A percentile compares a stretch with the other conserved stretches of the same genome.
Evolutionary conservation across 2,888 invertebrate species (phyloP).

Genomic region (Melikaiella ostensackeni): DNA sequence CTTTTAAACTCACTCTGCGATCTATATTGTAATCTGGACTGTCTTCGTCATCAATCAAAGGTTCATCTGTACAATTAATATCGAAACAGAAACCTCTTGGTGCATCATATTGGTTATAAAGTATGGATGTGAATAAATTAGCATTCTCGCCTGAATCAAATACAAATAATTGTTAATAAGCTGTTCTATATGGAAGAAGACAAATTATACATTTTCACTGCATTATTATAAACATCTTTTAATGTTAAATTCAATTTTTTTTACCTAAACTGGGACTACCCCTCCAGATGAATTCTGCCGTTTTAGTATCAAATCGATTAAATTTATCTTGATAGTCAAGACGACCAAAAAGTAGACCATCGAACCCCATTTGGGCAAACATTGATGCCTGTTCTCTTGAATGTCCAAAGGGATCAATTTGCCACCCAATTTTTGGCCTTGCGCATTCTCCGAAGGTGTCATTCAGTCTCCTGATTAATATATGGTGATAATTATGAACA

Average conservation of each 20-base stretch:
- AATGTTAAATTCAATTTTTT: neutral
- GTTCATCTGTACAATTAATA: conserved; percentile 88
- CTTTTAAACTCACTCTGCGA: conserved; percentile 80
- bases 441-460: conserved; percentile 36
- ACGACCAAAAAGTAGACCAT: conserved; percentile 91
- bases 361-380: conserved; percentile 88
- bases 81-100: conserved; percentile 97
- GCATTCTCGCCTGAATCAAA: conserved; percentile 79
- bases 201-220: no score
- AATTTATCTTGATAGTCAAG: conserved; percentile 92
- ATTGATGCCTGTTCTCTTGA: conserved; percentile 91
- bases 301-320: conserved; percentile 80
- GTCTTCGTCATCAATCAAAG: conserved; percentile 89
- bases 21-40: conserved; percentile 92
- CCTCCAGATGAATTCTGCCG: conserved; percentile 92
- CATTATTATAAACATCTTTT: no score
- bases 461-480: conserved; percentile 3
- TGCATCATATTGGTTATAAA: conserved; percentile 90
- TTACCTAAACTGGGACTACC: conserved; percentile 85
- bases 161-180: neutral
- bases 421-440: conserved; percentile 84
- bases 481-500: no score
- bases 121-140: conserved; percentile 89
- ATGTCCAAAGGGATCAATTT: conserved; percentile 92
- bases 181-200: no score